Base-by-base conservation (phyloP, 2,113 vertebrate species). In the Theristicus caerulescens region DNA sequence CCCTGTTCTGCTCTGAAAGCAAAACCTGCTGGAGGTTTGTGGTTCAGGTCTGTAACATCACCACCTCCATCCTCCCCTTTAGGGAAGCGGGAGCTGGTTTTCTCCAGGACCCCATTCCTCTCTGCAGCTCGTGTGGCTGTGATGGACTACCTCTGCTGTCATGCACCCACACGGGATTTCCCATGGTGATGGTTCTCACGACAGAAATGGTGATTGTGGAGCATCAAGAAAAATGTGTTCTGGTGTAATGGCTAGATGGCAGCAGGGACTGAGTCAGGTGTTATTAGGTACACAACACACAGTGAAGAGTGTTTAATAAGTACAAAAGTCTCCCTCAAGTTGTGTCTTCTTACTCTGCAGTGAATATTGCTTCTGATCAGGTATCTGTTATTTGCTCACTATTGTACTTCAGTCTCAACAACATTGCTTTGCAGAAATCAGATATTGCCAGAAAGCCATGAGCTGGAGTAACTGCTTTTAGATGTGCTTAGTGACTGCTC, bases 161-260 rank as follows among this genome's bases (percentile, higher is more conserved):
- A 13, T 3, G 6, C 2, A 12, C 21, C 27, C 7, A 1, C 42
- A 1, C 18, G 0, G 6, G 1, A 2, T 13, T 19, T 36, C 20
- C 49, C 44, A 10, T 6, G 0, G 4, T 4, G 22, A 15, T 12
- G 52, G n/a, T 40, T 54, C 9, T 4, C 3, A 1, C 36, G 15
- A 64, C 70, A 58, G 44, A 7, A 44, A 17, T 2, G 31, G 24
- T 36, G 54, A 2, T 32, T 11, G 32, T 0, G 10, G 20, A 46
- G 8, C n/a, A 27, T 5, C 49, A 4, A 0, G 18, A 27, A 40
- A 59, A 10, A 16, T 1, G 49, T 8, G 26, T 29, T 40, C 66
- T 76, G 77, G 13, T 61, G 47, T 0, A 4, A 19, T 7, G 21
- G 40, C 44, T 16, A 10, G 54, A 10, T 17, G 13, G 25, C 24